A percentile compares a stretch with the other conserved stretches of the same genome.
phyloP scores from a whole-genome alignment of 2,888 invertebrate genomes.

The Plebejus anna region DNA sequence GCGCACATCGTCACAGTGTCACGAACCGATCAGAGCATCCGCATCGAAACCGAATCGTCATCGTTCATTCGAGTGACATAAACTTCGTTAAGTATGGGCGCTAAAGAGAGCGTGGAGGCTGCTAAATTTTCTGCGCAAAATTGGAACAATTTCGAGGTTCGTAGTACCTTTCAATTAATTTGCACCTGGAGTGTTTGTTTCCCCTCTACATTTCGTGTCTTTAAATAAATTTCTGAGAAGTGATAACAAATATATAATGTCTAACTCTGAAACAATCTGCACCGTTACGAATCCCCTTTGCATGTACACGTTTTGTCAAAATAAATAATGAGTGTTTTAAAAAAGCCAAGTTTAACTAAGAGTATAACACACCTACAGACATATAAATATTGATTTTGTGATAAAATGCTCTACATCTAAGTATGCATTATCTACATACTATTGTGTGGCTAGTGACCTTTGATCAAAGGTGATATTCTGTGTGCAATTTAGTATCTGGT shows the following conservation, averaged over 20 bases:
- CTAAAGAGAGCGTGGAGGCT: conserved; percentile 90
- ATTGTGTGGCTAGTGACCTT: background rate
- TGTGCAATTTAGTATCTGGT: conserved; percentile 3
- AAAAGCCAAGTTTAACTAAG: background rate
- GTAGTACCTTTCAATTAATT: conserved; percentile 75
- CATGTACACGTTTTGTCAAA: conserved; percentile 58
- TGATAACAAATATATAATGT: conserved; percentile 43
- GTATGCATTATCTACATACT: background rate
- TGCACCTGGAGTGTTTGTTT: conserved; percentile 78
- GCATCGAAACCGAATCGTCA: conserved; percentile 70
- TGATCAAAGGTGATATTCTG: background rate
- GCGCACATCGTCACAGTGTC: conserved; percentile 67
- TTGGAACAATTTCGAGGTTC: conserved; percentile 90
- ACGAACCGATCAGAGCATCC: conserved; percentile 67
- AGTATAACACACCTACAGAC: background rate
- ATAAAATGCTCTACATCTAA: background rate
- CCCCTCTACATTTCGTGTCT: conserved; percentile 67
- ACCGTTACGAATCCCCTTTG: conserved; percentile 61
- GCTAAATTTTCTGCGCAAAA: conserved; percentile 90
- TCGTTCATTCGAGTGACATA: conserved; percentile 74
- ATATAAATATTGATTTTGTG: conserved; percentile 6
- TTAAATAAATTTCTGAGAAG: conserved; percentile 52
- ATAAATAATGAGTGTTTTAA: conserved; percentile 34
- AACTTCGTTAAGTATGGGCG: conserved; percentile 84
- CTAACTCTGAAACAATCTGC: conserved; percentile 56